Percentiles rank a stretch among this genome's conserved stretches.
Evolutionary conservation across 2,113 vertebrate species (phyloP).

Genomic region (Malurus cyaneus): DNA sequence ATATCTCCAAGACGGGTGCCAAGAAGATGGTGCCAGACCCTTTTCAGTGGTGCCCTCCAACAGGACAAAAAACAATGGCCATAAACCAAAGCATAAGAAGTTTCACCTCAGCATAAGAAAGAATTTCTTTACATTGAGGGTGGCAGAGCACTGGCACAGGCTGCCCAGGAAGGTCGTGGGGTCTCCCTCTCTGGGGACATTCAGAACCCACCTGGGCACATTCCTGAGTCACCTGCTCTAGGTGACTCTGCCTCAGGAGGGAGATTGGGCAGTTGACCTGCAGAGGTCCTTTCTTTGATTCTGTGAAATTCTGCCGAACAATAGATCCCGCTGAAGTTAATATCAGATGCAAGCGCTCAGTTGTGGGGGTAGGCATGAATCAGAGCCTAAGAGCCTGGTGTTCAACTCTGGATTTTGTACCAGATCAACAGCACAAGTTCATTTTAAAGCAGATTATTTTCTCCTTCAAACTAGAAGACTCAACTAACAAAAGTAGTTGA

Average conservation of each 20-base stretch:
- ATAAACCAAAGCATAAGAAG: not conserved
- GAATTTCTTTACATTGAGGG: not conserved
- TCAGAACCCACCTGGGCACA: accelerated
- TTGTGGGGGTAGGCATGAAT: not conserved
- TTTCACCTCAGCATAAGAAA: not conserved
- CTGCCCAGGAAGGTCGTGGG: not conserved
- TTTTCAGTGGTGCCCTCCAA: accelerated
- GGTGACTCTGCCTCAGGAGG: too few relatives aligned
- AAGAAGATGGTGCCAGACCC: not conserved
- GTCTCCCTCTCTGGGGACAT: accelerated
- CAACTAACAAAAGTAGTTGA: not conserved
- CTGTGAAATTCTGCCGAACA: not conserved
- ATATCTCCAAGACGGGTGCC: accelerated
- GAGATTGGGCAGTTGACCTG: not conserved
- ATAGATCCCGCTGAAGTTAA: not conserved
- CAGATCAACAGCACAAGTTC: not conserved
- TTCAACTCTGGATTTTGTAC: not conserved
- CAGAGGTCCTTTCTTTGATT: not conserved
- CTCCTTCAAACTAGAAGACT: not conserved
- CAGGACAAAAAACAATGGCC: not conserved
- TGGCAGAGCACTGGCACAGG: not conserved
- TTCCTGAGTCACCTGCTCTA: not conserved
- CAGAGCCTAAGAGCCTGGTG: accelerated
- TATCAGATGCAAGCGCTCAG: not conserved
- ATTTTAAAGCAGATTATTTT: not conserved